Evolutionary conservation across 2,113 vertebrate species (phyloP), one percentile per base, ranked within the genome.

Genomic region (Potamarius usumacintae): DNA sequence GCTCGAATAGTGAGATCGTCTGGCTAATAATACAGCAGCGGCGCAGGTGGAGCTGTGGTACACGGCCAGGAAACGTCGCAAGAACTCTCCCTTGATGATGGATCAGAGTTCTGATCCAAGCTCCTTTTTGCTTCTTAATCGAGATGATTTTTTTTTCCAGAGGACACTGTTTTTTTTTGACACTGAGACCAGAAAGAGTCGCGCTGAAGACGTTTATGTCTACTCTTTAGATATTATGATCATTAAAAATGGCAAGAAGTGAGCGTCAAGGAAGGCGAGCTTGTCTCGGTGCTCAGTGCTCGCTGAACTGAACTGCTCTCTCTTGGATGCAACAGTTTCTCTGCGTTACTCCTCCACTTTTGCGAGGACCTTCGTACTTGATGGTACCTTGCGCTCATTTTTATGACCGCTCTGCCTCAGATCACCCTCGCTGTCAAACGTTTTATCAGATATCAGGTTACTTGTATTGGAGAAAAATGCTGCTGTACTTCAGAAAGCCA

Each of bases 1-100:
- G 30, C 78, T 83, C 50, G 18, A 72, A 87, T 87, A 74, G 79
- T 18, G 57, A 82, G 57, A 62, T 63, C 25, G 17, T 50, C 34
- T 27, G 71, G 78, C 58, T 71, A 78, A 65, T 69, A 84, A 55
- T 52, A 60, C 79, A 76, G 34, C n/a, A 25, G 30, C 5, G 57
- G 30, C 7, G 79, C 79, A 82, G 79, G 79, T 82, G 79, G 57
- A 82, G 79, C 30, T 34, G 78, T 58, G 9, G 2, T n/a, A 55
- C 20, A 82, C 27, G 1, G 57, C 79, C 57, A 48, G 57, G 30
- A 42, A 58, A 42, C 34, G 17, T 48, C 15, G 57, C 78, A 42
- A 10, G 55, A 79, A 1, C 52, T 53, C 25, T n/a, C 25, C 27
- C 27, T 42, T 42, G 42, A 42, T 27, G 50, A 78, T 55, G 25